A percentile compares a stretch with the other conserved stretches of the same genome.
Conservation (phyloP, 2,797 vertebrate genomes). For the Xenops minutus region DNA sequence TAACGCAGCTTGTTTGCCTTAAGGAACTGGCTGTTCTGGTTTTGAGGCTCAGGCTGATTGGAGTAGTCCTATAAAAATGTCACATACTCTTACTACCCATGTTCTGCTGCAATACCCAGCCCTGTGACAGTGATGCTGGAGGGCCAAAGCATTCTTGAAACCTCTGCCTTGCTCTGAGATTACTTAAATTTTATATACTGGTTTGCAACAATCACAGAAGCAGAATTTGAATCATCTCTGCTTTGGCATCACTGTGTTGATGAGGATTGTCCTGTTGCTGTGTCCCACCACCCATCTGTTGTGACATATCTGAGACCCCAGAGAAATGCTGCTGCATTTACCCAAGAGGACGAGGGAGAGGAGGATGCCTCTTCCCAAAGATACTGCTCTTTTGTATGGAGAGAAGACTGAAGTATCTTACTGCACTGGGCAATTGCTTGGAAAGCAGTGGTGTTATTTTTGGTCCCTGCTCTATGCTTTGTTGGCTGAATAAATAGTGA, state of each 20-base stretch:
- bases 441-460: not conserved
- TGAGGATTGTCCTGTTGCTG: not conserved
- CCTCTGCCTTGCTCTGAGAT: not conserved
- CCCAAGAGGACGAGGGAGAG: not conserved
- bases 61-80: not conserved
- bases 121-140: not conserved
- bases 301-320: not conserved
- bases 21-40: conserved; percentile 10
- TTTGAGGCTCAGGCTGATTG: not conserved
- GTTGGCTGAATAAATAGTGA: not conserved
- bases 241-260: not conserved
- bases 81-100: not conserved
- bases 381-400: not conserved
- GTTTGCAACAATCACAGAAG: not conserved
- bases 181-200: not conserved
- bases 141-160: not conserved
- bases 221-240: not conserved
- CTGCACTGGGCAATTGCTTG: not conserved
- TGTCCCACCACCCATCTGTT: not conserved
- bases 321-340: not conserved
- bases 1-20: not conserved
- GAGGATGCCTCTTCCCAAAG: not conserved
- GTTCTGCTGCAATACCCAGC: not conserved
- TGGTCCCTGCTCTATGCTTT: not conserved
- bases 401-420: not conserved